Conservation (phyloP, 2,113 vertebrate species). For the Nanger granti region DNA sequence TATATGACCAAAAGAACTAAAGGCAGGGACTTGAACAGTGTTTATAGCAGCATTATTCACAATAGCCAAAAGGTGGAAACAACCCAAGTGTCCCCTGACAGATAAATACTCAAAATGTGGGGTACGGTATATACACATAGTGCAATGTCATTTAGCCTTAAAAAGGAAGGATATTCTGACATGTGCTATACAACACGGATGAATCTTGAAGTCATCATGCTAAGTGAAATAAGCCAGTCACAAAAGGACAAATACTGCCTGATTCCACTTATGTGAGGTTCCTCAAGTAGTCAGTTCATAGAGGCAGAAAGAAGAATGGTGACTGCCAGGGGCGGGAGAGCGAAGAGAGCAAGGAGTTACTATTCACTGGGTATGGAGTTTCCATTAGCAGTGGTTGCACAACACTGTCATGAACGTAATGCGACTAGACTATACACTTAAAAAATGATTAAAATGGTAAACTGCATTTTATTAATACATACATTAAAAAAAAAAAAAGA, state of each 20-base stretch:
- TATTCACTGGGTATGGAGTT: background rate
- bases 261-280: background rate
- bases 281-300: background rate
- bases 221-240: background rate
- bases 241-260: background rate
- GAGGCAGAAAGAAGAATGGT: background rate
- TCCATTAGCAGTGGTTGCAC: background rate
- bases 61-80: background rate
- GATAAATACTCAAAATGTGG: background rate
- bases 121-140: fast-evolving
- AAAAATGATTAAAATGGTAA: background rate
- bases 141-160: background rate
- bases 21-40: background rate
- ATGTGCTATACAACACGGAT: too few relatives aligned
- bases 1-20: background rate
- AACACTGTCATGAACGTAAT: background rate
- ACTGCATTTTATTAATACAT: background rate
- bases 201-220: background rate
- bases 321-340: background rate
- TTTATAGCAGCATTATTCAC: background rate
- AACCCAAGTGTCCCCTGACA: background rate
- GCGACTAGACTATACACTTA: background rate
- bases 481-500: background rate
- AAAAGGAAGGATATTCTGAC: background rate
- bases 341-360: background rate